Evolutionary conservation across 2,113 vertebrate species (phyloP).

Genomic region (Gavialis gangeticus): DNA sequence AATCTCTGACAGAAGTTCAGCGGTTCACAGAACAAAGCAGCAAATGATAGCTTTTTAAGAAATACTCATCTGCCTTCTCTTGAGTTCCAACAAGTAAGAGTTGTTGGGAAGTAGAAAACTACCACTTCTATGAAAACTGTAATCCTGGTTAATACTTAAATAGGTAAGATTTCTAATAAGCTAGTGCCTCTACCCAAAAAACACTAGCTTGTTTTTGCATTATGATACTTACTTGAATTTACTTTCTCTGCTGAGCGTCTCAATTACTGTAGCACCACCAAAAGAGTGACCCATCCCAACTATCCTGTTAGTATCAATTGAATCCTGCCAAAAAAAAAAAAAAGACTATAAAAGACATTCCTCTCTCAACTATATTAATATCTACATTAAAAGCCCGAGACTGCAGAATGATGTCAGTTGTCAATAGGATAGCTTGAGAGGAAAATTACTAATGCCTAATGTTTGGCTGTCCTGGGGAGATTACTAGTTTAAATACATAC

Average conservation of each 20-base stretch:
- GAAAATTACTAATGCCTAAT: neutral
- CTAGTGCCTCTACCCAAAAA: too few relatives aligned
- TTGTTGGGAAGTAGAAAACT: neutral
- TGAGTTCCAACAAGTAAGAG: neutral
- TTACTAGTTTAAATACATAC: neutral
- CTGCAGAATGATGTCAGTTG: neutral
- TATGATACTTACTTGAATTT: conserved; percentile 89
- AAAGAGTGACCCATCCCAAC: conserved; percentile 95
- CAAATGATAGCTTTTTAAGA: neutral
- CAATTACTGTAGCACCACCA: conserved; percentile 91
- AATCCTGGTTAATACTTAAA: neutral
- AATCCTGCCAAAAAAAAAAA: conserved; percentile 81
- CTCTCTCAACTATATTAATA: neutral
- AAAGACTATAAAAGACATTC: conserved; percentile 43
- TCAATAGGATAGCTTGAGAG: neutral
- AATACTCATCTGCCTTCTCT: neutral
- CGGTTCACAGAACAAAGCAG: neutral
- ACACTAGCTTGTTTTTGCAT: conserved; percentile 18
- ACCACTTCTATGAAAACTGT: neutral
- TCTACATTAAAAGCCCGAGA: neutral
- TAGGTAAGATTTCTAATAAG: neutral
- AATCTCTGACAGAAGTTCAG: neutral
- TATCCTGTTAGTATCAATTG: conserved; percentile 87
- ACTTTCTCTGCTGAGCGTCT: conserved; percentile 89
- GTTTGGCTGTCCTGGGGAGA: neutral